phyloP scores from a whole-genome alignment of 2,888 invertebrate genomes.

The Campoplex nolae region DNA sequence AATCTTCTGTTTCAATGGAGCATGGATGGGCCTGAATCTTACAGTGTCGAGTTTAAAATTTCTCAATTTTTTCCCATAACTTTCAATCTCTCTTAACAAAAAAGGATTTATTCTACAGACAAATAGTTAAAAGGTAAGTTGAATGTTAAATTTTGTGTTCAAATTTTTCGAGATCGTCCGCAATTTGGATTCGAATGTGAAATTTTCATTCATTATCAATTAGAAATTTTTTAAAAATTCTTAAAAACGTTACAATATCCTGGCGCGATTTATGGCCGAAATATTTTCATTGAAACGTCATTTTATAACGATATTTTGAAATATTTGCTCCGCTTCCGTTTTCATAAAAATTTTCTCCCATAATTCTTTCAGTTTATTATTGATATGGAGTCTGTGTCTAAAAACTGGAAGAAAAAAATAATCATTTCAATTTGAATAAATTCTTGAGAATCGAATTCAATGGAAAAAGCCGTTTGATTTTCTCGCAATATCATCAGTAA shows the following conservation, averaged over 20 bases:
- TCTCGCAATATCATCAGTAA: no score
- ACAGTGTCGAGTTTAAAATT: background rate
- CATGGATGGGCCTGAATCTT: slow-evolving; percentile 26
- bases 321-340: background rate
- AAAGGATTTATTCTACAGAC: no score
- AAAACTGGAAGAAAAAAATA: background rate
- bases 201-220: background rate
- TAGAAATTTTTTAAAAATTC: no score
- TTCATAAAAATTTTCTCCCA: background rate
- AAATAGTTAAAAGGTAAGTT: background rate
- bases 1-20: background rate
- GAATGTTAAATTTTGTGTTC: background rate
- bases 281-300: background rate
- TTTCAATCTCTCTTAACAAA: background rate
- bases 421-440: no score
- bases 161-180: background rate
- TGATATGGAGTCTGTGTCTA: background rate
- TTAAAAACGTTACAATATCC: no score
- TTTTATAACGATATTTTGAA: background rate
- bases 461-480: no score
- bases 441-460: no score
- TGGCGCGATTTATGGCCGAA: no score
- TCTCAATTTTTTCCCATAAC: background rate
- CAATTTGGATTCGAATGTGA: background rate
- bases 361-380: background rate